These are phyloP conservation scores for Phoxinus phoxinus DNA, from an alignment of 2,113 vertebrate genomes.

Conservation along the genomic window DNA sequence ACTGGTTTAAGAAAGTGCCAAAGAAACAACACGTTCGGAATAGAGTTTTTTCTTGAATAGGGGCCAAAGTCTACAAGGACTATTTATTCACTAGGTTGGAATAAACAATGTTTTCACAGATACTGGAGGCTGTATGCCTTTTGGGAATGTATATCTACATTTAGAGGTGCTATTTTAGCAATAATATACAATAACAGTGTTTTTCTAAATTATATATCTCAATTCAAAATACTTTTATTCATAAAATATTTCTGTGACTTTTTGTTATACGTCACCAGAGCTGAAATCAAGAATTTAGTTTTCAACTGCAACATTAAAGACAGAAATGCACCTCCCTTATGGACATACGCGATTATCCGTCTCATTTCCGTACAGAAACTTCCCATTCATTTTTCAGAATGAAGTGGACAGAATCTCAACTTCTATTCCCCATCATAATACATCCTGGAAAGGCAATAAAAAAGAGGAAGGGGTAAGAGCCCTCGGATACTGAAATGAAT, in stretches of 20 bases:
- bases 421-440: conserved; percentile 67
- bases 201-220: conserved; percentile 1
- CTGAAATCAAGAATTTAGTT: conserved; percentile 14
- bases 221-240: neutral
- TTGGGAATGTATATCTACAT: neutral
- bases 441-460: conserved; percentile 71
- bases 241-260: conserved; percentile 9
- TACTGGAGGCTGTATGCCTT: neutral
- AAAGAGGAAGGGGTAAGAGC: conserved; percentile 64
- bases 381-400: conserved; percentile 74
- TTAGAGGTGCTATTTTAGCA: neutral
- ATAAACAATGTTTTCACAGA: neutral
- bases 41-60: neutral
- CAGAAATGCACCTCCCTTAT: conserved; percentile 60
- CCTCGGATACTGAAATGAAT: conserved; percentile 73
- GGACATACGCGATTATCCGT: conserved; percentile 62
- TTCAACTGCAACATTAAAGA: conserved; percentile 42
- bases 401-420: conserved; percentile 67
- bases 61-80: conserved; percentile 10
- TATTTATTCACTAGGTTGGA: conserved; percentile 3
- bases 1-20: conserved; percentile 16
- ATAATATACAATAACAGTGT: conserved; percentile 2
- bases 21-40: neutral
- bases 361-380: conserved; percentile 72
- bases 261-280: neutral